Evolutionary conservation across 2,113 vertebrate species (phyloP), one percentile per base, ranked within the genome.

Genomic region (Dasyurus viverrinus): DNA sequence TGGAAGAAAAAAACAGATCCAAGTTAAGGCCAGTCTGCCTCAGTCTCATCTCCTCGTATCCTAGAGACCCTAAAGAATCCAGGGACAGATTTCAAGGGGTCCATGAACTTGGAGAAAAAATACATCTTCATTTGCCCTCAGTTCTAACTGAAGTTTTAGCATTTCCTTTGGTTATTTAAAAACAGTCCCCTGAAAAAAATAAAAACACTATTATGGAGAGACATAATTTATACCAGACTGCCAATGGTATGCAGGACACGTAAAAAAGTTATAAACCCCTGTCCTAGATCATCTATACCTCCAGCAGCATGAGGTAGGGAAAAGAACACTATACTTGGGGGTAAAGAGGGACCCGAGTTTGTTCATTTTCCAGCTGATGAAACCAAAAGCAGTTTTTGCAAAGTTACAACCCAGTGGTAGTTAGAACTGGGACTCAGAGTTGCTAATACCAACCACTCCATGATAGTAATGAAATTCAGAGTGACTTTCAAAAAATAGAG

Each of bases 401-500:
- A 48, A 48, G 48, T 48, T 48, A 48, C 48, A 8, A 48, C 48
- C 48, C 48, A 48, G 48, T 48, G 48, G 48, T 48, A 48, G 48
- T 48, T 48, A 48, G 48, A 48, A 48, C 48, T 48, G 48, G 48
- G 48, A 48, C 48, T 48, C 92, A 92, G 42, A 96, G 48, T n/a
- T 0, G 90, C 36, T 95, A 23, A 48, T 68, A 94, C 46, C 68
- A 84, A 14, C 7, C 91, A 92, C 55, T 60, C 57, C 94, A 95
- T 89, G 10, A 93, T 2, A 93, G 55, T 30, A 92, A 76, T 46
- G 47, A 50, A 90, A 24, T 95, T 93, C 27, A 93, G 53, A 92
- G 89, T 93, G 91, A 90, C 46, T 53, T 23, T 89, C 47, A 54
- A 94, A 57, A 90, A 46, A 94, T 3, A 94, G 26, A 94, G 9